Evolutionary conservation across 2,888 invertebrate species (phyloP).

Genomic region (Chrysomela aeneicollis): DNA sequence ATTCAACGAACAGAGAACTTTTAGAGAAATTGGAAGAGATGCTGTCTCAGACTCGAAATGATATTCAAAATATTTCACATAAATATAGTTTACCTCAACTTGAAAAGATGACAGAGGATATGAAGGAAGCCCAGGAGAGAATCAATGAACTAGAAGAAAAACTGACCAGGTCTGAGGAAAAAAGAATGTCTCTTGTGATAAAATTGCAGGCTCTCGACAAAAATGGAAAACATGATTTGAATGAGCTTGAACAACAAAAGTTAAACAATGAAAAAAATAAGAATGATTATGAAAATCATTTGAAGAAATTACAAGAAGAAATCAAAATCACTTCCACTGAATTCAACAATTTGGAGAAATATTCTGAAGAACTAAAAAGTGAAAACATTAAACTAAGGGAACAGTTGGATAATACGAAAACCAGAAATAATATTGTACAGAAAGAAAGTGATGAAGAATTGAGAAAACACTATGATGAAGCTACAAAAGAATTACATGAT

Average conservation of each 20-base stretch:
- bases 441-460: conserved; percentile 26
- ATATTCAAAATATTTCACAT: conserved; percentile 50
- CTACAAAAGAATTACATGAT: conserved; percentile 34
- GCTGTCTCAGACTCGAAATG: conserved; percentile 50
- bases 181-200: conserved; percentile 35
- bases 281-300: conserved; percentile 37
- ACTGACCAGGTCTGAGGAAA: conserved; percentile 40
- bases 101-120: conserved; percentile 51
- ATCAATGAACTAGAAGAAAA: conserved; percentile 44
- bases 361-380: conserved; percentile 33
- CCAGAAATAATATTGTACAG: not conserved
- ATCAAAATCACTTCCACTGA: conserved; percentile 35
- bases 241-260: conserved; percentile 36
- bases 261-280: conserved; percentile 39
- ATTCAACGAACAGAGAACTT: conserved; percentile 48
- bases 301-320: conserved; percentile 40
- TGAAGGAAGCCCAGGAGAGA: conserved; percentile 46
- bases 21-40: conserved; percentile 53
- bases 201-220: conserved; percentile 34
- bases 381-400: conserved; percentile 31
- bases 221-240: conserved; percentile 36
- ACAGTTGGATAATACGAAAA: conserved; percentile 15
- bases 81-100: conserved; percentile 53
- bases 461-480: conserved; percentile 37
- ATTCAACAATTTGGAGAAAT: conserved; percentile 35